Evolutionary conservation across 1,140 invertebrate genomes (phyloP), one percentile per base, ranked within the genome.

Genomic region (Limonius californicus): DNA sequence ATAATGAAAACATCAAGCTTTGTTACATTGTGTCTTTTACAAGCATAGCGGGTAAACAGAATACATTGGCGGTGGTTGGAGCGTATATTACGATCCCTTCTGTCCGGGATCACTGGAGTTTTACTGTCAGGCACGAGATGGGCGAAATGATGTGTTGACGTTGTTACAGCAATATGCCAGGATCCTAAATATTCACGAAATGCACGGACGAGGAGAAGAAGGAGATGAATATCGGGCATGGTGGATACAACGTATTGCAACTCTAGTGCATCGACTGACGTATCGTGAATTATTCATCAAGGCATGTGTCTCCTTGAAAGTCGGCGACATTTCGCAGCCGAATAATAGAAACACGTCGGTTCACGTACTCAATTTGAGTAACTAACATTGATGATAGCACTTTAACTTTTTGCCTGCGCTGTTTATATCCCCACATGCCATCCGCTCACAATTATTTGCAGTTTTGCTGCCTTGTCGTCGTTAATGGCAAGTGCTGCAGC

Each of bases 1-100:
- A 50, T 19, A 19, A 50, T 50, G 45, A 50, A 50, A 50, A 50
- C 45, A 50, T 50, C 16, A 18, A 21, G 16, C 45, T 50, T 45
- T 50, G 45, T 50, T 50, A 50, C 45, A 50, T 50, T 50, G 45
- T 50, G 45, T 45, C 45, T 50, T 50, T 50, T 50, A 50, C 9
- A 50, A 11, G 45, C 45, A 16, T 19, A 19, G 45, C 45, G 14
- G 14, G 45, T 19, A 50, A 50, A 21, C 45, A 50, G 16, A 50
- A 50, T 50, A 50, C 45, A 50, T 50, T 50, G 45, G 20, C 45
- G 16, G 16, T 50, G 45, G 14, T 50, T 50, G 45, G 14, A 50
- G 45, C 45, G 45, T 50, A 19, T 19, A 50, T 50, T 50, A 50
- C 45, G 45, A 50, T 50, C 45, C 45, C 14, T 50, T 50, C 45